Percentiles rank a stretch among this genome's conserved stretches.
Evolutionary conservation across 2,113 vertebrate species (phyloP).

Genomic region (Puffinus mauretanicus): DNA sequence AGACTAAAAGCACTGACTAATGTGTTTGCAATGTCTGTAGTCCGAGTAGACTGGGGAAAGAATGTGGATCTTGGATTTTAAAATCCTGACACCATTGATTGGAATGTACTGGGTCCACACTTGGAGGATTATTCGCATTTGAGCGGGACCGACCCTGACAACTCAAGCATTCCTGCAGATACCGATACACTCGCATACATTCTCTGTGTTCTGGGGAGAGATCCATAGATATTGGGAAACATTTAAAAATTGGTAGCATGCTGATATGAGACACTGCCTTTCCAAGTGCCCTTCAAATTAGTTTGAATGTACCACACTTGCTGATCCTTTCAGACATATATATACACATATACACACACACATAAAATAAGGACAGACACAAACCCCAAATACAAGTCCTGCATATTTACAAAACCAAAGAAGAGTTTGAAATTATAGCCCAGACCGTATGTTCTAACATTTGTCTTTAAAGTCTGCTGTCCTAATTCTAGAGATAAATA

Average conservation of each 20-base stretch:
- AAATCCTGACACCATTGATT: background rate
- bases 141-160: background rate
- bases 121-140: background rate
- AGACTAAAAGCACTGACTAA: background rate
- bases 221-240: background rate
- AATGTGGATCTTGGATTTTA: background rate
- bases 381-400: background rate
- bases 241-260: background rate
- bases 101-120: background rate
- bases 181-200: accelerated
- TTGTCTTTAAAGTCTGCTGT: background rate
- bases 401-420: background rate
- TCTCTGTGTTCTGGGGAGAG: background rate
- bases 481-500: background rate
- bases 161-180: background rate
- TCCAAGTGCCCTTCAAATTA: background rate
- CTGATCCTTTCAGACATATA: background rate
- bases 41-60: background rate
- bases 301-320: background rate
- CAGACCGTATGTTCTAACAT: background rate
- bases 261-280: background rate
- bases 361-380: background rate
- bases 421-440: background rate
- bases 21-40: background rate
- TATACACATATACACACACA: background rate